Percentiles rank a stretch among this genome's conserved stretches.
phyloP scores from a whole-genome alignment of 2,113 vertebrate genomes.

The Vulpes lagopus region DNA sequence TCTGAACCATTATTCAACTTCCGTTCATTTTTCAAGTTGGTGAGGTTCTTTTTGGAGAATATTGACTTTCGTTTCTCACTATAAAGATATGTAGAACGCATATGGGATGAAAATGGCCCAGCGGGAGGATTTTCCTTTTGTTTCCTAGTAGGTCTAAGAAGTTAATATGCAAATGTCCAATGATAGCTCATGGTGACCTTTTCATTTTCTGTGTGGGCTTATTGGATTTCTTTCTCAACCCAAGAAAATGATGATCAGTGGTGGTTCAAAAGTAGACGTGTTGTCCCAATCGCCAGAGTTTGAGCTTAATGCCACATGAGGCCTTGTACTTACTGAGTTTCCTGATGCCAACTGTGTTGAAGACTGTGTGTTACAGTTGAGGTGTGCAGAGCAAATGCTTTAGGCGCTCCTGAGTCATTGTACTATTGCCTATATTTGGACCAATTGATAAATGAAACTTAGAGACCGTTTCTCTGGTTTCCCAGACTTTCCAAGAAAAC shows the following conservation, averaged over 20 bases:
- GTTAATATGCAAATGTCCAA: neutral
- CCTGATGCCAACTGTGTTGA: slow-evolving; percentile 47
- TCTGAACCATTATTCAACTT: slow-evolving; percentile 74
- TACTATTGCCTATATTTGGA: slow-evolving; percentile 57
- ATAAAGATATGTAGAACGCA: slow-evolving; percentile 49
- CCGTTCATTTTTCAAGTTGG: slow-evolving; percentile 79
- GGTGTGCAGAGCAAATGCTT: slow-evolving; percentile 34
- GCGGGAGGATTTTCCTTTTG: neutral
- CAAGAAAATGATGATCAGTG: slow-evolving; percentile 58
- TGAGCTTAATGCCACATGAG: slow-evolving; percentile 73
- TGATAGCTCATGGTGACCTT: neutral
- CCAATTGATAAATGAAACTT: slow-evolving; percentile 72
- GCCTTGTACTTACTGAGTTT: slow-evolving; percentile 63
- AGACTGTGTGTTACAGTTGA: slow-evolving; percentile 59
- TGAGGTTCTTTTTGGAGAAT: slow-evolving; percentile 82
- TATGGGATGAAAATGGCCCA: neutral
- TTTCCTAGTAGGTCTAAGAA: slow-evolving; percentile 42
- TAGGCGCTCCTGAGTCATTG: slow-evolving; percentile 58
- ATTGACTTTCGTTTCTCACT: slow-evolving; percentile 78
- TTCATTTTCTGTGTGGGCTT: neutral
- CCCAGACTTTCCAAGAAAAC: slow-evolving; percentile 69
- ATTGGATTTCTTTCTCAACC: slow-evolving; percentile 45
- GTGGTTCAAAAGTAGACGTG: slow-evolving; percentile 69
- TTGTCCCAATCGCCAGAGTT: slow-evolving; percentile 58
- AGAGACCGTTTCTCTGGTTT: slow-evolving; percentile 71